phyloP scores from a whole-genome alignment of 2,797 vertebrate genomes.

The Halcyon leucocephala region DNA sequence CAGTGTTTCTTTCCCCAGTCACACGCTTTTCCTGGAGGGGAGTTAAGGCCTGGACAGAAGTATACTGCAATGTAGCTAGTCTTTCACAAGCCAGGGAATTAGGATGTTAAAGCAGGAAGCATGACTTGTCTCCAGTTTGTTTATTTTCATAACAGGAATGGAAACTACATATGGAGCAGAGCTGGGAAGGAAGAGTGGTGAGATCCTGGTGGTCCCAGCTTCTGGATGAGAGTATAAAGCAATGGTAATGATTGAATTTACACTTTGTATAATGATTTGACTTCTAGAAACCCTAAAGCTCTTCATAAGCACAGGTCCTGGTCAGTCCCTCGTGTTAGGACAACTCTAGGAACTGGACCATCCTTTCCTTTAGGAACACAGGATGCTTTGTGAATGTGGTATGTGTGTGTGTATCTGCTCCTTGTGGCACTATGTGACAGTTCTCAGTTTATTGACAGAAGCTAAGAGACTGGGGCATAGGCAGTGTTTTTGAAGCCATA shows the following conservation, averaged over 20 bases:
- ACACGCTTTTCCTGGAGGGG: background rate
- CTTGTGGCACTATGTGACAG: background rate
- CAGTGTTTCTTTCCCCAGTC: background rate
- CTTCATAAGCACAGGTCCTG: background rate
- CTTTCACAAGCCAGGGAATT: conserved; percentile 11
- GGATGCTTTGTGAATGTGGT: background rate
- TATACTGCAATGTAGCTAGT: background rate
- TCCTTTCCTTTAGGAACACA: background rate
- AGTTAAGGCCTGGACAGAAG: conserved; percentile 32
- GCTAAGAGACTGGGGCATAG: background rate
- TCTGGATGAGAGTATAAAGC: background rate
- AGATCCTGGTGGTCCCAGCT: background rate
- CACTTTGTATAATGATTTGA: background rate
- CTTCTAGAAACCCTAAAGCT: background rate
- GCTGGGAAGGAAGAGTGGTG: background rate
- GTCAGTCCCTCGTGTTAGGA: rapidly evolving
- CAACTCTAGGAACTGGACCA: background rate
- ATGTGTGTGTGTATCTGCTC: rapidly evolving
- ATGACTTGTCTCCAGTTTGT: background rate
- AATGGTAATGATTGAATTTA: background rate
- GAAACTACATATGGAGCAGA: background rate
- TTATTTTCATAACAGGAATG: conserved; percentile 23
- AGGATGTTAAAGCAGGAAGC: background rate
- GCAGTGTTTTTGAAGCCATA: background rate
- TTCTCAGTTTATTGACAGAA: background rate